phyloP scores from a whole-genome alignment of 2,113 vertebrate species.

The Trinectes maculatus region DNA sequence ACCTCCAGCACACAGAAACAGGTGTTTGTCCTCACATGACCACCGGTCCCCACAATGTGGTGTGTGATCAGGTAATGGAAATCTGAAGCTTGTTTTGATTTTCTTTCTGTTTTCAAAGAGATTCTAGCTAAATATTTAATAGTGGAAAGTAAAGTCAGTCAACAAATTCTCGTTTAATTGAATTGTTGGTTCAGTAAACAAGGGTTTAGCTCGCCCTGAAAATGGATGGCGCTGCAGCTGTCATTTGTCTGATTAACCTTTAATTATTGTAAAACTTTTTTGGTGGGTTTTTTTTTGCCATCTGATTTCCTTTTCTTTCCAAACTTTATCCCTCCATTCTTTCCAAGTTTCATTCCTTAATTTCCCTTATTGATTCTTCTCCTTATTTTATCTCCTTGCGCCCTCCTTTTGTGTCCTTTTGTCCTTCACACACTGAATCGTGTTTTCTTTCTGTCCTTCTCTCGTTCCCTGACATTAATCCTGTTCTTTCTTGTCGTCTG shows the following conservation, averaged over 20 bases:
- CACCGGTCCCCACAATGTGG: background rate
- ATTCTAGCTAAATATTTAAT: slow-evolving; percentile 7
- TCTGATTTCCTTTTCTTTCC: too few species aligned
- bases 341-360: background rate
- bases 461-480: background rate
- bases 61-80: too few species aligned
- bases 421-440: background rate
- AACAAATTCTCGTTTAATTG: background rate
- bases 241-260: slow-evolving; percentile 4
- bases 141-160: background rate
- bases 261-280: slow-evolving; percentile 1
- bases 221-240: too few species aligned
- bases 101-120: background rate
- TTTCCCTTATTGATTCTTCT: background rate
- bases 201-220: slow-evolving; percentile 23
- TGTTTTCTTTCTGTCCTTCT: background rate
- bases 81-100: too few species aligned
- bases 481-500: background rate
- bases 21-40: background rate
- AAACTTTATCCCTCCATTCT: too few species aligned
- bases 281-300: too few species aligned
- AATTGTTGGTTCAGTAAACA: slow-evolving; percentile 12
- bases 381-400: background rate
- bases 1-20: too few species aligned
- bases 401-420: background rate